These are phyloP conservation scores for Rhorus exstirpatorius DNA, from an alignment of 2,888 invertebrate species.

Conservation along the genomic window DNA sequence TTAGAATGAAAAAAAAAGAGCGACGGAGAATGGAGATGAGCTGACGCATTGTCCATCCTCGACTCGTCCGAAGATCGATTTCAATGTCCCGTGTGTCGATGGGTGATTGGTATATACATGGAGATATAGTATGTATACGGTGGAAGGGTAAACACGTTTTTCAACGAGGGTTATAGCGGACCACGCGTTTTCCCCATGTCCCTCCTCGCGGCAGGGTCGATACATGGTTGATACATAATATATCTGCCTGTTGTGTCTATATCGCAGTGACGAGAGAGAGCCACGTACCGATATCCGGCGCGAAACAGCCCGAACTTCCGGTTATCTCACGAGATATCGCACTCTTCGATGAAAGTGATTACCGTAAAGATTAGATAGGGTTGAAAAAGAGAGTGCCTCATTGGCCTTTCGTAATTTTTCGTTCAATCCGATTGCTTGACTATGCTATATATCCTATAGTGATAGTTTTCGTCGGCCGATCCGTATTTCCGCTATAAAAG, in stretches of 20 bases:
- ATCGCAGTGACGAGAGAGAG: conserved; percentile 4
- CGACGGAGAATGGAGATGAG: conserved; percentile 26
- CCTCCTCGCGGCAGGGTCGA: conserved; percentile 20
- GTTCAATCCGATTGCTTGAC: conserved; percentile 4
- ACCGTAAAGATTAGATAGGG: too few relatives aligned
- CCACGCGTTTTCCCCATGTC: conserved; percentile 45
- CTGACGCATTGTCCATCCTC: conserved; percentile 51
- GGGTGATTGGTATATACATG: conserved; percentile 33
- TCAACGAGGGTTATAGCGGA: conserved; percentile 36
- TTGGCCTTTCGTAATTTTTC: not conserved
- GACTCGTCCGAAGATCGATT: conserved; percentile 63
- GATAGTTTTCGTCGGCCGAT: not conserved
- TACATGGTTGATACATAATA: not conserved
- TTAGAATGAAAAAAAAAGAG: conserved; percentile 25
- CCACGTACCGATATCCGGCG: conserved; percentile 36
- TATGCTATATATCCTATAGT: not conserved
- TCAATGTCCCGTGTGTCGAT: conserved; percentile 19
- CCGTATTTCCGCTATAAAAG: conserved; percentile 3
- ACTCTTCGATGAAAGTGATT: conserved; percentile 31
- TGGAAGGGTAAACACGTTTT: conserved; percentile 57
- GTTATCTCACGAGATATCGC: conserved; percentile 52
- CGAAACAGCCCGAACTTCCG: conserved; percentile 46
- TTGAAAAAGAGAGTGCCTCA: not conserved
- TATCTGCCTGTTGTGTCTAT: not conserved
- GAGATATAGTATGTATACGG: too few relatives aligned